Base-by-base conservation (phyloP, 2,113 vertebrate species). In the Sinocyclocheilus anophthalmus region DNA sequence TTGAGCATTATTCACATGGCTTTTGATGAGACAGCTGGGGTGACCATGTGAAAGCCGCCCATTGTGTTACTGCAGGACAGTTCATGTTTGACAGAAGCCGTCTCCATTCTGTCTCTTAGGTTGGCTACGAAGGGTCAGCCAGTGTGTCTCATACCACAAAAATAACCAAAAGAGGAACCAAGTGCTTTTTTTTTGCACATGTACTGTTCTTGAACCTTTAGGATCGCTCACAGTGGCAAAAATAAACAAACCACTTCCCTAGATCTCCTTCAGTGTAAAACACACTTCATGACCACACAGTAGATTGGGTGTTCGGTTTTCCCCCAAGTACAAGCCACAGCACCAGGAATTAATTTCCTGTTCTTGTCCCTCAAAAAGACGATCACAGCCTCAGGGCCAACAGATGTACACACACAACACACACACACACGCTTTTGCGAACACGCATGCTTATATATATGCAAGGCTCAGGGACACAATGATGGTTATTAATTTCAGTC, bases 401-500 rank as follows among this genome's bases (percentile, higher is more conserved):
- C 57, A 57, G 24, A 86, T 42, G 37, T 76, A 75, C 86, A 83
- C 86, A 76, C 39, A 14, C 57, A 83, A 48, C 45, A 12, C 45
- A 48, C 45, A 48, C 45, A 85, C 88, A 80, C 84, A 77, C 26
- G 7, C 48, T 16, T 2, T 84, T 8, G 3, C 0, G 18, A 42
- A 42, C 33, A 72, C 5, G 33, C 18, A 86, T 57, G 37, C 76
- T 65, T 37, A 20, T n/a, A 83, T 24, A 83, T 85, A 83, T 85
- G 83, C 84, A 81, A 76, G 83, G 67, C 87, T 75, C 78, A 76
- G 79, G 80, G 80, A 87, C 83, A 89, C 87, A 86, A 81, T 39
- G 80, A 87, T 87, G 80, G 75, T 81, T 89, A 89, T 90, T 90
- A 89, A 90, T 89, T 89, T 90, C 61, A 88, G 70, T 84, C 88